Percentiles rank a stretch among this genome's conserved stretches.
Conservation (phyloP, 53 echinoderm and acorn worm genomes). For the Holothuria scabra region DNA sequence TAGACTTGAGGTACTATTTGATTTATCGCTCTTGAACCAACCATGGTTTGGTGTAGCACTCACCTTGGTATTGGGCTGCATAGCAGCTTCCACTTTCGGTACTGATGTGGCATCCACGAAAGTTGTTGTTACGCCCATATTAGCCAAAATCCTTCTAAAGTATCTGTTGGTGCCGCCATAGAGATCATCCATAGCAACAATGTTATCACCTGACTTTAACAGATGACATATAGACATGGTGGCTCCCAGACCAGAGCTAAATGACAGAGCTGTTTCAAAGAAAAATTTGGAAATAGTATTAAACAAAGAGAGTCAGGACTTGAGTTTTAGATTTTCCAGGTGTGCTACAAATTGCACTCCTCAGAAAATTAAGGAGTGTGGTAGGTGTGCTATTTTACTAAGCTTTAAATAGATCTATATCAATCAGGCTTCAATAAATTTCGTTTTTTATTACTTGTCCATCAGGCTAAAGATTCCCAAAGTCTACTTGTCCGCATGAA, state of each 20-base stretch:
- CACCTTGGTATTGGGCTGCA: constrained; percentile 86
- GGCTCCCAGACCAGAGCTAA: constrained; percentile 88
- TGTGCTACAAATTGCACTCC: too few species aligned
- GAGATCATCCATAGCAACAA: constrained; percentile 90
- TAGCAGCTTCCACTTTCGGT: constrained; percentile 66
- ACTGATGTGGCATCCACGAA: constrained; percentile 80
- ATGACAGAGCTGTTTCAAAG: constrained; percentile 68
- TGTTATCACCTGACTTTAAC: constrained; percentile 78
- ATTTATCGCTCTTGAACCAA: not conserved
- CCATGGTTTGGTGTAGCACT: not conserved
- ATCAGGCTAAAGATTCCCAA: too few species aligned
- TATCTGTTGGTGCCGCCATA: constrained; percentile 96
- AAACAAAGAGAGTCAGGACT: too few species aligned
- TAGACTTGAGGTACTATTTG: too few species aligned
- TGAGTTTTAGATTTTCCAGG: too few species aligned
- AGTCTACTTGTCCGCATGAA: too few species aligned
- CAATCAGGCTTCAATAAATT: too few species aligned
- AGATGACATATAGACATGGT: constrained; percentile 83
- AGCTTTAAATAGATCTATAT: too few species aligned
- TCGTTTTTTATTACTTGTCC: too few species aligned
- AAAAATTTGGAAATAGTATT: too few species aligned
- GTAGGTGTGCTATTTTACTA: too few species aligned
- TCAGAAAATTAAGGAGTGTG: too few species aligned
- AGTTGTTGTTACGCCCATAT: constrained; percentile 63
- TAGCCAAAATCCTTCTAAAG: constrained; percentile 72